Evolutionary conservation across 2,113 vertebrate species (phyloP).

Genomic region (Alligator mississippiensis): DNA sequence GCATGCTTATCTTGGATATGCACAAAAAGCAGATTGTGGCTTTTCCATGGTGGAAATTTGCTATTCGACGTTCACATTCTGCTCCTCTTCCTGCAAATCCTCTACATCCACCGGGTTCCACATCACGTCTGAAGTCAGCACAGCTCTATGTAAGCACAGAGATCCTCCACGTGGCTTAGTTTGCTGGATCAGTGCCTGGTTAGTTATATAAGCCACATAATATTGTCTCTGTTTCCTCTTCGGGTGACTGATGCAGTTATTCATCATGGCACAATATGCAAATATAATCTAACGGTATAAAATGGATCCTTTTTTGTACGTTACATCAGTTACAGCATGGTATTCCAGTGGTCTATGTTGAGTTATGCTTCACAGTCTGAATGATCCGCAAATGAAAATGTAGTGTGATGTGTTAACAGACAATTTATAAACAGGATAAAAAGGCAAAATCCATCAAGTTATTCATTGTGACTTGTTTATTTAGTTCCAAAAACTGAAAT

Average conservation of each 20-base stretch:
- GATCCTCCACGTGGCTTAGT: neutral
- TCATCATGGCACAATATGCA: neutral
- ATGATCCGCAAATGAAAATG: neutral
- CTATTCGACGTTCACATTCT: conserved; percentile 6
- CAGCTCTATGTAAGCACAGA: neutral
- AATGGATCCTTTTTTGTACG: neutral
- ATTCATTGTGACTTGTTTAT: neutral
- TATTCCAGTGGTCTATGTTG: neutral
- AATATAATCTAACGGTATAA: neutral
- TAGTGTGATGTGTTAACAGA: neutral
- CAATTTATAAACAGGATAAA: neutral
- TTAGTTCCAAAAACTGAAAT: neutral
- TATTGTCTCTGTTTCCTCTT: neutral
- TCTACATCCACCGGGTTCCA: conserved; percentile 2
- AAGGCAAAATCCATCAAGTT: neutral
- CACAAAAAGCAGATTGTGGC: conserved; percentile 18
- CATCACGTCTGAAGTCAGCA: neutral
- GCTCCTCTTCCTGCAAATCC: neutral
- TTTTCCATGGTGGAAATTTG: neutral
- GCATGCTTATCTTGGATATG: neutral
- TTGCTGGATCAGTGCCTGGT: neutral
- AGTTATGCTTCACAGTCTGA: neutral
- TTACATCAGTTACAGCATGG: neutral
- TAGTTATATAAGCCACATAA: neutral
- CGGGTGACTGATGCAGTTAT: neutral